Evolutionary conservation across 1,140 invertebrate species (phyloP).

Genomic region (Drosophila bocki): DNA sequence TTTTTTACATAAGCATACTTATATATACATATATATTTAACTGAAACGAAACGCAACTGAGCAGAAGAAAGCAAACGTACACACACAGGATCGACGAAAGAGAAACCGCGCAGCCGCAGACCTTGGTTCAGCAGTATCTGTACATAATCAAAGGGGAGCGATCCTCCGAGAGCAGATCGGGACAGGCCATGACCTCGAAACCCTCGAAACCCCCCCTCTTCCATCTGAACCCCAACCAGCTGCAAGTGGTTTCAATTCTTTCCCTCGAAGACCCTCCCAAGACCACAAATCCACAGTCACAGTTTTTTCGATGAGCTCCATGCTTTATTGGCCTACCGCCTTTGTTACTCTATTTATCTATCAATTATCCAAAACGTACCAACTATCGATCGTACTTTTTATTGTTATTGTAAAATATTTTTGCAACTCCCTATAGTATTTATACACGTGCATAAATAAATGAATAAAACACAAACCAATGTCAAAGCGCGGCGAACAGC

Average conservation of each 20-base stretch:
- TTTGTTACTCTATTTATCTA: conserved; percentile 50
- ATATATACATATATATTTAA: conserved; percentile 25
- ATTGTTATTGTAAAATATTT: conserved; percentile 70
- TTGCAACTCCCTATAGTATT: conserved; percentile 60
- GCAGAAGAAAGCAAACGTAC: conserved; percentile 21
- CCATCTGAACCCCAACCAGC: conserved; percentile 12
- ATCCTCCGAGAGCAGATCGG: conserved; percentile 15
- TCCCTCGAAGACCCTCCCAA: background rate
- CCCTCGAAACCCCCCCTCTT: background rate
- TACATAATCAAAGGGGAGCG: background rate
- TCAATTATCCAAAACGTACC: conserved; percentile 52
- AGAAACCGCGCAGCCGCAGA: conserved; percentile 14
- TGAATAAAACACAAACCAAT: conserved; percentile 29
- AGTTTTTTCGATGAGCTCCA: conserved; percentile 14
- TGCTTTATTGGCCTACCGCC: conserved; percentile 51
- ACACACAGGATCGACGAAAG: conserved; percentile 3
- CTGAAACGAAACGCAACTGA: conserved; percentile 35
- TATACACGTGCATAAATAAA: conserved; percentile 41
- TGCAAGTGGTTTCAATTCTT: conserved; percentile 47
- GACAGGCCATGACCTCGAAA: conserved; percentile 7
- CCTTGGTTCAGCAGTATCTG: conserved; percentile 16
- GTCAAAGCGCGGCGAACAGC: conserved; percentile 10
- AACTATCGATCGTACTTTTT: conserved; percentile 56
- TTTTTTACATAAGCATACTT: conserved; percentile 61
- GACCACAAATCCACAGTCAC: background rate